Base-by-base conservation (phyloP, 2,113 vertebrate species). In the Procavia capensis region DNA sequence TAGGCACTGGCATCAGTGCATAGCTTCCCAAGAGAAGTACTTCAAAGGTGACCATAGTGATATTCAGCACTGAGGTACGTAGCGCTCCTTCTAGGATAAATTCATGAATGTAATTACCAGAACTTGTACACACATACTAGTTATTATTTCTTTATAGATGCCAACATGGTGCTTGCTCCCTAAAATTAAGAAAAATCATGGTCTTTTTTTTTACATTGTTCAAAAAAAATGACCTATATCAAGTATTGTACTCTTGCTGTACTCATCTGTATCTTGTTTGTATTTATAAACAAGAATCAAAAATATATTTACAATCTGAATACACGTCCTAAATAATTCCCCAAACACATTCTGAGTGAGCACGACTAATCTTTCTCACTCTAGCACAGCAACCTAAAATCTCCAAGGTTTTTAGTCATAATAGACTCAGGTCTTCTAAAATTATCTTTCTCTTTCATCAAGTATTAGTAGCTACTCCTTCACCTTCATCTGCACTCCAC, bases 171-270 rank as follows among this genome's bases (percentile, higher is more conserved):
- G 10, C 41, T 76, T 94, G 34, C 9, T 61, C 68, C 36, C 36
- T 74, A 54, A 91, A 95, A 91, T 89, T 93, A 89, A 68, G 43
- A 83, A 86, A 76, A 91, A 94, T 3, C 17, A 27, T n/a, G 13
- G 20, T 5, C 6, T 6, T 83, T 83, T 66, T n/a, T 68, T 70
- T 16, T 20, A 29, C 27, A 19, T 41, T 50, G 70, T 22, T 22
- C 66, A 31, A 39, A 6, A 80, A 95, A 92, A 14, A 82, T 87
- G 43, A 72, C 6, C 54, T 68, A 25, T 39, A 75, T 34, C 78
- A 84, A n/a, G 6, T 89, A 89, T 31, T 86, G 31, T 82, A n/a
- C n/a, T n/a, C n/a, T n/a, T n/a, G n/a, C n/a, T n/a, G n/a, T n/a
- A n/a, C n/a, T n/a, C n/a, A n/a, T n/a, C n/a, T n/a, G n/a, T n/a